Base-by-base conservation (phyloP, 2,797 vertebrate genomes). In the Coregonus ussuriensis region DNA sequence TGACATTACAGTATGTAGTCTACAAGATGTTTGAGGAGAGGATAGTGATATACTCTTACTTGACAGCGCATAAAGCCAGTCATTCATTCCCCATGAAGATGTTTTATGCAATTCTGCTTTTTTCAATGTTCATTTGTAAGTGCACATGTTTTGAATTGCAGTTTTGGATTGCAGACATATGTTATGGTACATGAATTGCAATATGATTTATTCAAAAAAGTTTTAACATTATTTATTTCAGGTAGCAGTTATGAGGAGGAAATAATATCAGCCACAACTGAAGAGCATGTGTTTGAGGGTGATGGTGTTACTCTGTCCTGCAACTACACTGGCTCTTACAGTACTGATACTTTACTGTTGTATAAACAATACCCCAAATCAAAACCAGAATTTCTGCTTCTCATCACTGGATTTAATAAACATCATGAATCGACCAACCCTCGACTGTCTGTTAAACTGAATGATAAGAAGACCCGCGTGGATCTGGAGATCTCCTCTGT, bases 401-500 rank as follows among this genome's bases (percentile, higher is more conserved):
- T 68, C 9, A 13, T 68, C 66, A 47, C 31, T 33, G 31, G 31
- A 3, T 33, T 33, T 2, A 33, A 33, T 2, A 33, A 2, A 33
- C 31, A 33, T 33, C 2, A 33, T 33, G 31, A 33, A 33, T 2
- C 31, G 3, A 33, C 31, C 31, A 2, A 33, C 3, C 31, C 31
- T 33, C 18, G 68, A 21, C 18, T 77, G 4, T 74, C 53, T 16
- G 62, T 70, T 52, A 35, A 68, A 52, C 41, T 25, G 52, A 18
- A 47, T 5, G 71, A 71, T 3, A 18, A 37, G 37, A 78, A 14
- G 1, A 74, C 6, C 5, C 47, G 2, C 18, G 6, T 80, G 56
- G 0, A 80, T 52, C 78, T 84, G 75, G 47, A 67, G 35, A 80
- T 84, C 73, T 54, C 66, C 59, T 66, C 68, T 74, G 77, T 75